A percentile compares a stretch with the other conserved stretches of the same genome.
Evolutionary conservation across 2,113 vertebrate genomes (phyloP).

Genomic region (Melanerpes aurifrons): DNA sequence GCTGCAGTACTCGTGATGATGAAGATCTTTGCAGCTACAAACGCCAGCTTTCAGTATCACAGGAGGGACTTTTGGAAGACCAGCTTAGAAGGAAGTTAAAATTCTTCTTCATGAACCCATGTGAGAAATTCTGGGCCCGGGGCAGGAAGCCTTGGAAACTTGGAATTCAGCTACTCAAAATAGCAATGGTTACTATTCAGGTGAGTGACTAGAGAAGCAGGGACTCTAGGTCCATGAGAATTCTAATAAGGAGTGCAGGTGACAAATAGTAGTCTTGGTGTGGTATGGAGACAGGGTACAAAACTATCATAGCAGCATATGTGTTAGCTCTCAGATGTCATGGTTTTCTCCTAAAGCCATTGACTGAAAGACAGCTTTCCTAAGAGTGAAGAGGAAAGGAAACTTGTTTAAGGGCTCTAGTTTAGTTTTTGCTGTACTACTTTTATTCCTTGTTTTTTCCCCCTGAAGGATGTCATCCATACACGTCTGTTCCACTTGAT

Average conservation of each 20-base stretch:
- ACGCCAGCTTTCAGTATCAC: slow-evolving; percentile 11
- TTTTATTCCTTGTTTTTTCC: accelerated
- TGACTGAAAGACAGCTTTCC: neutral
- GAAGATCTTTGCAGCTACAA: slow-evolving; percentile 57
- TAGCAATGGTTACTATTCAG: slow-evolving; percentile 90
- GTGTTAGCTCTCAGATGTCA: neutral
- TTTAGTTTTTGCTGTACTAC: neutral
- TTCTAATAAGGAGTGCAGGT: neutral
- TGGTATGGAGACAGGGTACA: neutral
- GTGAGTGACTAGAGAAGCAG: slow-evolving; percentile 61
- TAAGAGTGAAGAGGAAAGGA: neutral
- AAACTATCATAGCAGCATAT: neutral
- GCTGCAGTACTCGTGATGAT: slow-evolving; percentile 26
- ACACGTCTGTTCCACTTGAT: neutral
- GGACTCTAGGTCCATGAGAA: neutral
- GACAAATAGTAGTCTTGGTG: neutral
- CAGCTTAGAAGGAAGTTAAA: slow-evolving; percentile 90
- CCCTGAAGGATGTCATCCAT: neutral
- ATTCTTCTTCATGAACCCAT: slow-evolving; percentile 97
- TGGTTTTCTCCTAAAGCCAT: neutral
- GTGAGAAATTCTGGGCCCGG: slow-evolving; percentile 92
- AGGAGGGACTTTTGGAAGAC: slow-evolving; percentile 80
- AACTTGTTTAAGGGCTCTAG: neutral
- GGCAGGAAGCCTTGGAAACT: slow-evolving; percentile 95
- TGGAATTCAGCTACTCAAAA: slow-evolving; percentile 91